phyloP scores from a whole-genome alignment of 2,113 vertebrate species.

The Rostratula benghalensis region DNA sequence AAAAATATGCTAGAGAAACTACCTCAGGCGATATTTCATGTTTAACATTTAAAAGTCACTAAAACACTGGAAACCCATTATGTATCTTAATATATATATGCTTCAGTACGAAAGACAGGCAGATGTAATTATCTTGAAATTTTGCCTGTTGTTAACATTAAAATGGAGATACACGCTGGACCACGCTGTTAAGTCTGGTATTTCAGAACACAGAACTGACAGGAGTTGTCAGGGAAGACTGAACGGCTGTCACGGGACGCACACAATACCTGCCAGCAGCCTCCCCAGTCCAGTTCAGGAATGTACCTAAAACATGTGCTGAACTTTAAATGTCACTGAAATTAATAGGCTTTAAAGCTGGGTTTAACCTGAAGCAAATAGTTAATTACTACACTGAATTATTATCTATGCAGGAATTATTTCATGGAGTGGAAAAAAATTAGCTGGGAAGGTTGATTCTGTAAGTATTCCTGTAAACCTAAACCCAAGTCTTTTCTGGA shows the following conservation, averaged over 20 bases:
- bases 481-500: neutral
- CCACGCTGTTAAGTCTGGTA: neutral
- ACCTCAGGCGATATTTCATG: neutral
- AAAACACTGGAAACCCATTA: neutral
- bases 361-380: neutral
- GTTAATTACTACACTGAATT: neutral
- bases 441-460: neutral
- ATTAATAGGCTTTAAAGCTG: neutral
- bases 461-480: neutral
- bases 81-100: neutral
- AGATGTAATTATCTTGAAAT: neutral
- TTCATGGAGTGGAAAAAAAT: neutral
- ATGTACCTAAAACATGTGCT: neutral
- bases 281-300: neutral
- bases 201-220: neutral
- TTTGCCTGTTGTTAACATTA: neutral
- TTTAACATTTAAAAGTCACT: neutral
- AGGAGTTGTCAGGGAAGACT: neutral
- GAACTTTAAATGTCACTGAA: neutral
- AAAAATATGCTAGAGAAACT: neutral
- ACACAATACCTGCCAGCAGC: neutral
- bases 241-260: neutral
- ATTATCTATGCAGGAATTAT: neutral
- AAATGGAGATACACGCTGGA: neutral
- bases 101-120: neutral